Evolutionary conservation across 2,113 vertebrate species (phyloP).

Genomic region (Callipepla squamata): DNA sequence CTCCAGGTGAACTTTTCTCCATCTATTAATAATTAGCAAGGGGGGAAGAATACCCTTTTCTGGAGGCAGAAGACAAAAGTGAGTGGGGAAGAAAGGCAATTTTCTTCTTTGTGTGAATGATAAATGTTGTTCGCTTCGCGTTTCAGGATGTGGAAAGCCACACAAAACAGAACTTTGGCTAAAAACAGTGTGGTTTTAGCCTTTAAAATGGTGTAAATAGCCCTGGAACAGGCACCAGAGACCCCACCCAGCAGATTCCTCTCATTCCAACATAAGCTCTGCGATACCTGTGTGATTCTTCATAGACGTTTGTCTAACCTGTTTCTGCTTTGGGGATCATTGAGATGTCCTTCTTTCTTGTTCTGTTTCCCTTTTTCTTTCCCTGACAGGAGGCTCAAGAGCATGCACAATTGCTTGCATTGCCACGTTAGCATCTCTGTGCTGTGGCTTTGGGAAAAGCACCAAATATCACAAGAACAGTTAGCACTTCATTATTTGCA

Average conservation of each 20-base stretch:
- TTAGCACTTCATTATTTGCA: conserved; percentile 6
- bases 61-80: not conserved
- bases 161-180: not conserved
- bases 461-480: not conserved
- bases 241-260: conserved; percentile 1
- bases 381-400: not conserved
- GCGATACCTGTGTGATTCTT: not conserved
- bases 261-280: not conserved
- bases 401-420: not conserved
- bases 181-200: not conserved
- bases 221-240: not conserved
- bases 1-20: conserved; percentile 17
- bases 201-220: not conserved
- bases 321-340: not conserved
- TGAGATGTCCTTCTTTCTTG: not conserved
- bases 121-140: not conserved
- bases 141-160: not conserved
- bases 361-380: not conserved
- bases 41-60: not conserved
- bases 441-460: conserved; percentile 19
- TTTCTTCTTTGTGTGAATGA: not conserved
- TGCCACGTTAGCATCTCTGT: not conserved
- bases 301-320: not conserved
- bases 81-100: not conserved
- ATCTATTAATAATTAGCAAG: conserved; percentile 41